Evolutionary conservation across 2,888 invertebrate species (phyloP).

Genomic region (Drosophila atripex): DNA sequence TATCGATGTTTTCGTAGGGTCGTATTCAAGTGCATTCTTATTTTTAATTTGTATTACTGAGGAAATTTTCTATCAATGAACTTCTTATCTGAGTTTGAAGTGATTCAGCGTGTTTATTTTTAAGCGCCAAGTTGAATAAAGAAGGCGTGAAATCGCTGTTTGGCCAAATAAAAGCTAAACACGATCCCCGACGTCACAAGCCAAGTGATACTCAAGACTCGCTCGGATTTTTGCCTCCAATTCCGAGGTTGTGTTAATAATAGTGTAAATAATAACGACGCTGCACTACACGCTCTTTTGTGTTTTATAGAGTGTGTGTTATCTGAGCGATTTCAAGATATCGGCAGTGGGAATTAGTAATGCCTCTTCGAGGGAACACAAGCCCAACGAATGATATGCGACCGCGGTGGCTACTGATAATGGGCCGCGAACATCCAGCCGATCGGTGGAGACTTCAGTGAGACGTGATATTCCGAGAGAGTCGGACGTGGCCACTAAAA

Average conservation of each 20-base stretch:
- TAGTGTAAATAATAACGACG: conserved; percentile 28
- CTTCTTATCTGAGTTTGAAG: conserved; percentile 1
- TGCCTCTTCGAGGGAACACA: conserved; percentile 5
- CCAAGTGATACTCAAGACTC: background rate
- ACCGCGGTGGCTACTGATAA: conserved; percentile 50
- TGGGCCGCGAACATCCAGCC: conserved; percentile 9
- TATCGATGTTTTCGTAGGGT: no score
- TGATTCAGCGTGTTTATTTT: conserved; percentile 25
- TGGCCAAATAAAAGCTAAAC: conserved; percentile 24
- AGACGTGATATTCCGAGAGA: conserved; percentile 34
- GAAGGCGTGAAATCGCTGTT: conserved; percentile 39
- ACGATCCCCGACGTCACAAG: conserved; percentile 32
- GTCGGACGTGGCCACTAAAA: conserved; percentile 42
- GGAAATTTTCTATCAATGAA: conserved; percentile 2
- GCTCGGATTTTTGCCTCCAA: conserved; percentile 7
- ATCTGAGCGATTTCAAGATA: conserved; percentile 1
- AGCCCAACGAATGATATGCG: conserved; percentile 47
- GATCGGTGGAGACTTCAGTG: conserved; percentile 38
- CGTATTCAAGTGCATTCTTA: no score
- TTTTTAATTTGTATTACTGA: no score
- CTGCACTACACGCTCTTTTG: conserved; percentile 5
- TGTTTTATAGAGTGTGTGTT: background rate
- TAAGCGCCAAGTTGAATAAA: background rate
- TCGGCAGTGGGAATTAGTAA: background rate
- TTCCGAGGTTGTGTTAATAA: conserved; percentile 33